Percentiles rank a stretch among this genome's conserved stretches.
These are phyloP conservation scores for Oligia strigilis DNA, from an alignment of 2,888 invertebrate genomes.

Conservation along the genomic window DNA sequence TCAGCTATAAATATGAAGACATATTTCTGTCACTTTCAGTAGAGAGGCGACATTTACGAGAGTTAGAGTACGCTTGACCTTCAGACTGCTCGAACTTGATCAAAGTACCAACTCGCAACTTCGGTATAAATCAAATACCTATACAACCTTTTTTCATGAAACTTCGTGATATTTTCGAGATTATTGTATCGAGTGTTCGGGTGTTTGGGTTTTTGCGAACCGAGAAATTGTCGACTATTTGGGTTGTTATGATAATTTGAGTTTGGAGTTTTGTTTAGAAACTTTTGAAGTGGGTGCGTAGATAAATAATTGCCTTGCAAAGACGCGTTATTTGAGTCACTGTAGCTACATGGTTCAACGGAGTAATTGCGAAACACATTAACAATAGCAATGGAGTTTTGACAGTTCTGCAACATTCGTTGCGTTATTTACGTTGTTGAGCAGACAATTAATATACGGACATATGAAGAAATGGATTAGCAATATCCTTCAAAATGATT, in stretches of 20 bases:
- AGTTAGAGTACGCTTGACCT: slow-evolving; percentile 43
- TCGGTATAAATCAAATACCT: slow-evolving; percentile 2
- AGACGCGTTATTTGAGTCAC: background rate
- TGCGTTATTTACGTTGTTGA: background rate
- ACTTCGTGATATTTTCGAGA: background rate
- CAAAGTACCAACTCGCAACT: slow-evolving; percentile 29
- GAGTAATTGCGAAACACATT: background rate
- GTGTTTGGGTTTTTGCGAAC: background rate
- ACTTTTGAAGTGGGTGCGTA: background rate
- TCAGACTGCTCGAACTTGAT: slow-evolving; percentile 25
- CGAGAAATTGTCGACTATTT: background rate
- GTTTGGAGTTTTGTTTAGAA: background rate
- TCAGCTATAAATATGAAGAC: background rate
- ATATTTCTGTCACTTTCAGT: slow-evolving; percentile 17
- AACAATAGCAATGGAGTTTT: background rate
- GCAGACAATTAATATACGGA: background rate
- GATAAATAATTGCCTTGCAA: background rate
- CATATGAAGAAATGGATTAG: too few relatives aligned
- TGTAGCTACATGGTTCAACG: background rate
- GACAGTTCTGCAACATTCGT: too few relatives aligned
- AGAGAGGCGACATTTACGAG: background rate
- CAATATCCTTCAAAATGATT: too few relatives aligned
- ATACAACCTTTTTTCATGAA: slow-evolving; percentile 11
- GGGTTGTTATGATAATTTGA: background rate
- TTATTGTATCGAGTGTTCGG: background rate